Base-by-base conservation (phyloP, 2,797 vertebrate species). In the Sebastiscus tertius region DNA sequence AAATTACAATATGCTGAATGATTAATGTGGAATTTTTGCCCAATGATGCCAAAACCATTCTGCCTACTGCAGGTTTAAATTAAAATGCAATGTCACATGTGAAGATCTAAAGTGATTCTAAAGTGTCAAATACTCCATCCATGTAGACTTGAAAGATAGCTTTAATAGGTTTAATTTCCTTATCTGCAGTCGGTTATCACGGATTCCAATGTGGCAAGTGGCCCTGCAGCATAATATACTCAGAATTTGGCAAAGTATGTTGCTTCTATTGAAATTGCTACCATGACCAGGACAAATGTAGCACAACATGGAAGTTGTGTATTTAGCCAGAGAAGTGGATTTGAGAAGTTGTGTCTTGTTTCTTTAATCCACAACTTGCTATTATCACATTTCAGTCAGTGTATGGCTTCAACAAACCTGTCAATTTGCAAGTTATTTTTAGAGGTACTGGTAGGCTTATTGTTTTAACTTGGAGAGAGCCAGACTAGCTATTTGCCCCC, bases 51-150 rank as follows among this genome's bases (percentile, higher is more conserved):
- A 49, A 20, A 49, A 49, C 0, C 1, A 20, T 49, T 8, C 46
- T 49, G 18, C 46, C 46, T 49, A 20, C 18, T 75, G 4, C 55
- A 24, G 5, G 68, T 42, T 54, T 76, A 8, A 39, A 63, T 77
- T 73, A 27, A 79, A 66, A 75, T 61, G 27, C 24, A 72, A 42
- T 31, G 22, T 60, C 61, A 81, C 72, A 59, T 16, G 27, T 73
- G 42, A 46, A 46, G 42, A 46, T 46, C 66, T 74, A 10, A 29
- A 60, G 8, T 34, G 11, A 66, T 12, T 77, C 3, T 8, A 62
- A 77, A 69, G 42, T 46, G 42, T 46, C 42, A 46, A 18, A 46
- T 5, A 24, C 6, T 36, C 6, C 27, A 4, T 42, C n/a, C 16
- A 34, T 56, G n/a, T 22, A 12, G 46, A 69, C 18, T 14, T n/a